Conservation (phyloP, 2,797 vertebrate genomes). For the Pogoniulus pusillus region DNA sequence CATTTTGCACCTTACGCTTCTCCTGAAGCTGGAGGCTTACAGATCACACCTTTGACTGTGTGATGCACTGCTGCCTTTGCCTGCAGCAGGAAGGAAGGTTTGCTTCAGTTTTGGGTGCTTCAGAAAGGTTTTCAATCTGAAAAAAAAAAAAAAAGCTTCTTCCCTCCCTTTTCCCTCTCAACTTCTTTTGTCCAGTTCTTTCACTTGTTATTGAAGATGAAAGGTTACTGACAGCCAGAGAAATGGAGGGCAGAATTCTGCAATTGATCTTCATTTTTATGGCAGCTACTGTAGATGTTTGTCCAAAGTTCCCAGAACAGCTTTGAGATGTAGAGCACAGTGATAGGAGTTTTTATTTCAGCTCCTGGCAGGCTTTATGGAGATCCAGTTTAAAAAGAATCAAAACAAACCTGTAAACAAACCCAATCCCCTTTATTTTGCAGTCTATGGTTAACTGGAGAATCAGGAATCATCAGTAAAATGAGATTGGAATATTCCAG, state of each 20-base stretch:
- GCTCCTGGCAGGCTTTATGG: neutral
- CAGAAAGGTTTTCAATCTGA: neutral
- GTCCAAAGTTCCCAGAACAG: neutral
- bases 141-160: neutral
- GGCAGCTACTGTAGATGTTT: neutral
- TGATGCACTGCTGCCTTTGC: neutral
- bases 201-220: conserved; percentile 20
- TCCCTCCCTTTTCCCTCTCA: neutral
- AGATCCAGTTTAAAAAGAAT: neutral
- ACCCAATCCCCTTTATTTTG: neutral
- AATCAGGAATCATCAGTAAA: neutral
- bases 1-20: neutral
- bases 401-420: neutral
- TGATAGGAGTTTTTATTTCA: neutral
- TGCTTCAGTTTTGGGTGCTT: neutral
- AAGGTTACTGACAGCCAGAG: conserved; percentile 23
- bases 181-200: neutral
- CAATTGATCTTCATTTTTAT: conserved; percentile 50
- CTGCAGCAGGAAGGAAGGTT: neutral
- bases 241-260: conserved; percentile 21
- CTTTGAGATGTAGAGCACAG: neutral
- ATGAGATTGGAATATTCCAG: neutral
- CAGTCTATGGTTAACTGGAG: neutral
- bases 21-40: neutral
- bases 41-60: neutral